phyloP scores from a whole-genome alignment of 2,888 invertebrate genomes.

The Diloba caeruleocephala region DNA sequence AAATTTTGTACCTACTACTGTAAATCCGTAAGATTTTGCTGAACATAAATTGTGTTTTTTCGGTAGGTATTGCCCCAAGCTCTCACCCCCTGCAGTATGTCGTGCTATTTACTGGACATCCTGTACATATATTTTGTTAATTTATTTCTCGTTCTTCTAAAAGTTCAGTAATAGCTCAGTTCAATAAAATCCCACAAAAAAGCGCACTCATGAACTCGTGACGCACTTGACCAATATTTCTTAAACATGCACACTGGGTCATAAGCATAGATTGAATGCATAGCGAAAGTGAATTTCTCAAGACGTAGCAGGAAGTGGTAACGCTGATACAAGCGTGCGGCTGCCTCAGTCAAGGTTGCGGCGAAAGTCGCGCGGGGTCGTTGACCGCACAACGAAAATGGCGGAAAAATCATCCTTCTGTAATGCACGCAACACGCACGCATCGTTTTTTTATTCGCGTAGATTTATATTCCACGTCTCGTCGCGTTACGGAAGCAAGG shows the following conservation, averaged over 20 bases:
- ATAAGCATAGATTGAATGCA: conserved; percentile 50
- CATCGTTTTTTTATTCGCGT: conserved; percentile 19
- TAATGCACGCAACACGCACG: conserved; percentile 48
- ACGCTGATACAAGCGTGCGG: conserved; percentile 66
- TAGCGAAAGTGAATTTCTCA: conserved; percentile 85
- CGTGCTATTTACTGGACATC: too few relatives aligned
- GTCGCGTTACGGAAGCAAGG: conserved; percentile 35
- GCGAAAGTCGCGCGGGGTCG: conserved; percentile 84
- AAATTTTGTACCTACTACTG: too few relatives aligned
- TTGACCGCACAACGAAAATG: conserved; percentile 62
- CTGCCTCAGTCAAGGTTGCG: conserved; percentile 83
- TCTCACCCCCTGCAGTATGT: too few relatives aligned
- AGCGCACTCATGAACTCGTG: not conserved
- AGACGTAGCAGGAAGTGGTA: conserved; percentile 77
- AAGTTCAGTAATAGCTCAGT: too few relatives aligned
- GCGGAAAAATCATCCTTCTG: conserved; percentile 64
- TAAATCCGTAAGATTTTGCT: too few relatives aligned
- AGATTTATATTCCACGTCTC: conserved; percentile 16
- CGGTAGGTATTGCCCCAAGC: too few relatives aligned
- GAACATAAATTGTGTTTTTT: too few relatives aligned
- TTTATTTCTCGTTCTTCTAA: too few relatives aligned
- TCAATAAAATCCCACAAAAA: not conserved
- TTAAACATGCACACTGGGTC: conserved; percentile 8
- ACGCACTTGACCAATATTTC: conserved; percentile 1
- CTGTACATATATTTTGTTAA: too few relatives aligned